These are phyloP conservation scores for Spodoptera litura DNA, from an alignment of 1,140 invertebrate species.

Conservation along the genomic window DNA sequence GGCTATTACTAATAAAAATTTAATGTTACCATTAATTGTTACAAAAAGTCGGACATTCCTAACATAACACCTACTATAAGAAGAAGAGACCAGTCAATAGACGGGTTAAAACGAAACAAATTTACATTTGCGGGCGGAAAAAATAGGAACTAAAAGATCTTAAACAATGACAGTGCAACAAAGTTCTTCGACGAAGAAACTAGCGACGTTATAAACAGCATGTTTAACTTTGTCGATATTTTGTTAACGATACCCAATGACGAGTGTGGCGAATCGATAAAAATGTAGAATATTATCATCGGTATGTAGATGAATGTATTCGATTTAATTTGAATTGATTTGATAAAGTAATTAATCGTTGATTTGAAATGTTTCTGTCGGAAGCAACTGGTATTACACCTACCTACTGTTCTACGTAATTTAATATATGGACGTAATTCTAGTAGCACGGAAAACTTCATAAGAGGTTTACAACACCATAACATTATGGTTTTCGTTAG, in stretches of 20 bases:
- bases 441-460: not conserved
- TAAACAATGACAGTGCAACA: too few relatives aligned
- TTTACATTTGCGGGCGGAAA: too few relatives aligned
- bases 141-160: too few relatives aligned
- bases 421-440: not conserved
- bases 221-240: not conserved
- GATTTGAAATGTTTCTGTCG: not conserved
- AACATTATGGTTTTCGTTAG: too few relatives aligned
- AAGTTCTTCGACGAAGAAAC: too few relatives aligned
- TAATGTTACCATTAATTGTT: conserved; percentile 31
- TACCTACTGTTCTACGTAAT: not conserved
- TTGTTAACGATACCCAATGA: conserved; percentile 14
- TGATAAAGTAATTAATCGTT: conserved; percentile 3
- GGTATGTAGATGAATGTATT: not conserved
- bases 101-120: too few relatives aligned
- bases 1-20: conserved; percentile 1
- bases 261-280: conserved; percentile 31
- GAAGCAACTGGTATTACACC: conserved; percentile 22
- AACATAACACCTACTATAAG: conserved; percentile 17
- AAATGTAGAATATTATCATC: conserved; percentile 10
- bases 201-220: too few relatives aligned
- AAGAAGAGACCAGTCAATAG: not conserved
- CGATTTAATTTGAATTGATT: not conserved
- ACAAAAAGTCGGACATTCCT: conserved; percentile 28
- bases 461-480: not conserved